Base-by-base conservation (phyloP, 1,140 invertebrate genomes). In the Trachymyrmex cornetzi region DNA sequence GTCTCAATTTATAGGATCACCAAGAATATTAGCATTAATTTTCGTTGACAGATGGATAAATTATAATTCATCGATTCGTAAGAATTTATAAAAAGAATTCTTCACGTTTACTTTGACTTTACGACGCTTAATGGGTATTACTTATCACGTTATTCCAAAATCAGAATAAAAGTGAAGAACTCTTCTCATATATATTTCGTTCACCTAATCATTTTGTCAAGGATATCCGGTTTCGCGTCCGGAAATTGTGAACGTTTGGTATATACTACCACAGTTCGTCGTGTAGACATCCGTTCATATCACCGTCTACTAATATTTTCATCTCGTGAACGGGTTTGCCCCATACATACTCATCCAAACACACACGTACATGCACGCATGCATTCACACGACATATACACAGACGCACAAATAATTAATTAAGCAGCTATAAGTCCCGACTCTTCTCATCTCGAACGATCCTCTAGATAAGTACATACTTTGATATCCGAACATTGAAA, bases 371-470 rank as follows among this genome's bases (percentile, higher is more conserved):
- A 67, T 14, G n/a, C 34, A 59, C 22, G 22, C 44, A 55, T n/a
- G 34, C 30, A 74, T 57, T 44, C 66, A 16, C 7, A 34, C 59
- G 50, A 22, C 38, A 59, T 50, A 44, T 27, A 34, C 67, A 38
- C 57, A 67, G 27, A 59, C 50, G 22, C 74, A 34, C 63, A 88
- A 88, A 87, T 75, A 86, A 89, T 67, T 81, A 89, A 77, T 85
- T 64, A 86, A 89, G 66, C 71, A 77, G 57, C 59, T 77, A 61
- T 74, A 74, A 88, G 55, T 88, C 57, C 75, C 71, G 80, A 74
- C 77, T 86, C 77, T 57, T 75, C 57, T 77, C 69, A 69, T 71
- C 61, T 67, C 77, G 77, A 27, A 85, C 48, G 38, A 84, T 87
- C 69, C 75, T 81, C n/a, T 71, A 85, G 59, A 72, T 71, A 69